Percentiles rank a stretch among this genome's conserved stretches.
Conservation (phyloP, 1,140 invertebrate species). For the Lasioglossum albipes region DNA sequence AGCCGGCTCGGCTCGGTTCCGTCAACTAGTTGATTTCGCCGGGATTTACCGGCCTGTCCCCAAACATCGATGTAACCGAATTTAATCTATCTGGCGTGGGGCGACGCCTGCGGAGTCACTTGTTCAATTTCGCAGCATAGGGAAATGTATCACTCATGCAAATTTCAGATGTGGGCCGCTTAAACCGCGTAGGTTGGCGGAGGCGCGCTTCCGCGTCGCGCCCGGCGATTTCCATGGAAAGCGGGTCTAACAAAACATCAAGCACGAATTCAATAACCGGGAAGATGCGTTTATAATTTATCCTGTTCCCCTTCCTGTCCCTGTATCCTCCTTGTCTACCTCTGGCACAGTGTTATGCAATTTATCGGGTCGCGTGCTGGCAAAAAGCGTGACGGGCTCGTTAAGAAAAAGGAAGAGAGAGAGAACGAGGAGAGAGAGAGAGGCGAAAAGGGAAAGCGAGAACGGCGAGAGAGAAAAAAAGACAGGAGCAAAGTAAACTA, state of each 20-base stretch:
- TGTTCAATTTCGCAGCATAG: conserved; percentile 34
- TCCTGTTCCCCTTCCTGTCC: neutral
- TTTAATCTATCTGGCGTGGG: conserved; percentile 31
- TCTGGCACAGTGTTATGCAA: neutral
- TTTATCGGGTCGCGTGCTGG: conserved; percentile 24
- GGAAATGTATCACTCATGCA: conserved; percentile 34
- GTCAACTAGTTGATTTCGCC: neutral
- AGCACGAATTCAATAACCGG: conserved; percentile 17
- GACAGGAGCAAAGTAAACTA: neutral
- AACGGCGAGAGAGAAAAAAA: neutral
- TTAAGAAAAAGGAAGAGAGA: neutral
- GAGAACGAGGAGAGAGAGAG: neutral
- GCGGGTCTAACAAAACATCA: conserved; percentile 6
- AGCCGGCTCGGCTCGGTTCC: too few species aligned
- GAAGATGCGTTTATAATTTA: conserved; percentile 2
- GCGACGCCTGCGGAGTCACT: conserved; percentile 30
- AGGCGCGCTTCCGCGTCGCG: too few species aligned
- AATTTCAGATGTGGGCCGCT: conserved; percentile 26
- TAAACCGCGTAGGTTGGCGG: neutral
- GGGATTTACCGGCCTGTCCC: neutral
- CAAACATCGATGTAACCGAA: conserved; percentile 24
- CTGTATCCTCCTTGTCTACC: too few species aligned
- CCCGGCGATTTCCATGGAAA: conserved; percentile 11
- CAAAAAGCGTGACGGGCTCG: neutral
- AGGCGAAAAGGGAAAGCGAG: too few species aligned